These are phyloP conservation scores for Drosophila nr. perissopoda DNA, from an alignment of 2,888 invertebrate species.

Conservation along the genomic window DNA sequence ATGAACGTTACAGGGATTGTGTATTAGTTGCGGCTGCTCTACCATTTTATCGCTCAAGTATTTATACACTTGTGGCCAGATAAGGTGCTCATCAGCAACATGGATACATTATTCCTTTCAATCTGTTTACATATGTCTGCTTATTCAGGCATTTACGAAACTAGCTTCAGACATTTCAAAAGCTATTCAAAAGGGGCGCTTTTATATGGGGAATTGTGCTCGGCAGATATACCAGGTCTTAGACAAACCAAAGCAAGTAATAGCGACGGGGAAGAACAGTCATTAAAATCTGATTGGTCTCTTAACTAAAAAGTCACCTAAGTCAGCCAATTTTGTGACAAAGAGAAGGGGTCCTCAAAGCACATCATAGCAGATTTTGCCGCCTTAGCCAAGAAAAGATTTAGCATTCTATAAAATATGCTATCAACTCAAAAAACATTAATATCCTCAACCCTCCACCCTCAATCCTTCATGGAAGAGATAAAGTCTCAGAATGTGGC, in stretches of 20 bases:
- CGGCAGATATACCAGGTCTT: neutral
- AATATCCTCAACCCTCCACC: neutral
- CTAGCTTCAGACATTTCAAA: constrained; percentile 16
- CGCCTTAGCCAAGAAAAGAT: neutral
- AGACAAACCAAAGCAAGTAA: neutral
- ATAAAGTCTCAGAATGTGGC: neutral
- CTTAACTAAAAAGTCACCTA: neutral
- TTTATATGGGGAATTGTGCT: neutral
- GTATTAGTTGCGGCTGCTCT: constrained; percentile 38
- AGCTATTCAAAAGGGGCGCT: constrained; percentile 8
- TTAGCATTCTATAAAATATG: neutral
- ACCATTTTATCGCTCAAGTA: constrained; percentile 35
- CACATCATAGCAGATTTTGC: neutral
- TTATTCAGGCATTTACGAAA: constrained; percentile 8
- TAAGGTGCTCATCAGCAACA: constrained; percentile 39
- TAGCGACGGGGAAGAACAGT: neutral
- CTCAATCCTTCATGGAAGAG: neutral
- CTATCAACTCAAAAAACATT: neutral
- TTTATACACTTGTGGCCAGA: constrained; percentile 49
- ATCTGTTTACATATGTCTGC: constrained; percentile 23
- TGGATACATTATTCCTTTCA: constrained; percentile 23
- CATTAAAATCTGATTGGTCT: neutral
- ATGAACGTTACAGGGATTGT: constrained; percentile 48
- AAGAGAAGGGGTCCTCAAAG: neutral
- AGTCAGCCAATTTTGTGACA: neutral